phyloP scores from a whole-genome alignment of 2,797 vertebrate species.

The Helostoma temminkii region DNA sequence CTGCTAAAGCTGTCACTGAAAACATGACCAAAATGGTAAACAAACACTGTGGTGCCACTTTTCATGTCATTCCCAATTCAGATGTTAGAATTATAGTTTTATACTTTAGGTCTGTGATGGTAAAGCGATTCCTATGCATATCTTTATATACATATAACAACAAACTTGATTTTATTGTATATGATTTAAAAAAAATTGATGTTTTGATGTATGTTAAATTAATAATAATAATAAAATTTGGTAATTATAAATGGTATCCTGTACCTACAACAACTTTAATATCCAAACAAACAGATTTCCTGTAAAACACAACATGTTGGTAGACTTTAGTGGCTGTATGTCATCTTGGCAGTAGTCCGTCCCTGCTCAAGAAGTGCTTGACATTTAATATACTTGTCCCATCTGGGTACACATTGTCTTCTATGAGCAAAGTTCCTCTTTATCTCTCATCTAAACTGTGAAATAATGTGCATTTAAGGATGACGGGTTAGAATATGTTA shows the following conservation, averaged over 20 bases:
- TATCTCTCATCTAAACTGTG: slow-evolving; percentile 28
- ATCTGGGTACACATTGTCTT: background rate
- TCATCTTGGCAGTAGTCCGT: slow-evolving; percentile 13
- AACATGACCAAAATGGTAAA: slow-evolving; percentile 84
- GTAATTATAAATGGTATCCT: background rate
- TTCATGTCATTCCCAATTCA: background rate
- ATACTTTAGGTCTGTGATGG: background rate
- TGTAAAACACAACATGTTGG: no score
- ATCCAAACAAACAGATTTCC: no score
- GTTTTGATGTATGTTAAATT: no score
- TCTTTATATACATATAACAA: no score
- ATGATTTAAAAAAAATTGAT: no score
- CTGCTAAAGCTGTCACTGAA: slow-evolving; percentile 76
- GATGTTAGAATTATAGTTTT: background rate
- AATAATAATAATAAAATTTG: no score
- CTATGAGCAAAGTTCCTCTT: slow-evolving; percentile 4
- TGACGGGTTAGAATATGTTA: slow-evolving; percentile 39
- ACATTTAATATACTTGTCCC: no score
- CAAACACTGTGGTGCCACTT: background rate
- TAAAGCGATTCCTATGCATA: background rate
- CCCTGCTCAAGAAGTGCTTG: no score
- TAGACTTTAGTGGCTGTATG: no score
- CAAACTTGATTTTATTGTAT: no score
- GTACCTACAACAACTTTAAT: background rate
- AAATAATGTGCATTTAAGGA: slow-evolving; percentile 43